These are phyloP conservation scores for Otus scops DNA, from an alignment of 2,797 vertebrate species.

Conservation along the genomic window DNA sequence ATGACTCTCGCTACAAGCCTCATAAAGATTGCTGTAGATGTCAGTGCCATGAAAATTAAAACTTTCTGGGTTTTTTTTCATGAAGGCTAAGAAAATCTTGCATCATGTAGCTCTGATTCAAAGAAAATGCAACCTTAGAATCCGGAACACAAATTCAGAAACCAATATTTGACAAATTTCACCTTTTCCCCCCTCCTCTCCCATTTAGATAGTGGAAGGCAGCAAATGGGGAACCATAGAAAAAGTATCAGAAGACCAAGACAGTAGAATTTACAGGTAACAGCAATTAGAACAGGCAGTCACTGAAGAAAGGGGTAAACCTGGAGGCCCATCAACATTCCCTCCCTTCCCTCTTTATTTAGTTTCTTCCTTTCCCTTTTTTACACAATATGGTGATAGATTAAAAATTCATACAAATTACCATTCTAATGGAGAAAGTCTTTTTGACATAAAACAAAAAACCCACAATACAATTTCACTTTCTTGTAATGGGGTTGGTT, in stretches of 20 bases:
- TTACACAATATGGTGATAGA: rapidly evolving
- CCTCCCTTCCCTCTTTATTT: neutral
- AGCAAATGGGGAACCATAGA: neutral
- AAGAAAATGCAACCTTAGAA: neutral
- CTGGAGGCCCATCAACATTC: neutral
- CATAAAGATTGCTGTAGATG: neutral
- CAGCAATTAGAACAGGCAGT: neutral
- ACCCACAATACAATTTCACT: neutral
- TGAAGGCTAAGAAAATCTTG: neutral
- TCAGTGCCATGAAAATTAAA: neutral
- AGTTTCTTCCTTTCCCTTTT: neutral
- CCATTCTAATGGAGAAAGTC: neutral
- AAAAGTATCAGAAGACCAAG: neutral
- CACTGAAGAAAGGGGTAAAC: neutral
- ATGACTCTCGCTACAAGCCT: neutral
- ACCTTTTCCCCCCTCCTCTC: neutral
- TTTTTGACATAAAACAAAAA: neutral
- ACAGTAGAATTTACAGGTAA: neutral
- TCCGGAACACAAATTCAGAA: neutral
- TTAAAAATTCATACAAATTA: neutral
- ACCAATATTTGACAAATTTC: neutral
- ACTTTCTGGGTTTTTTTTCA: neutral
- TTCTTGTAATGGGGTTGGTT: neutral
- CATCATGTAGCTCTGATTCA: neutral
- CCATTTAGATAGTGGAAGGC: neutral